phyloP scores from a whole-genome alignment of 1,140 invertebrate species.

The Macrocentrus cingulum region DNA sequence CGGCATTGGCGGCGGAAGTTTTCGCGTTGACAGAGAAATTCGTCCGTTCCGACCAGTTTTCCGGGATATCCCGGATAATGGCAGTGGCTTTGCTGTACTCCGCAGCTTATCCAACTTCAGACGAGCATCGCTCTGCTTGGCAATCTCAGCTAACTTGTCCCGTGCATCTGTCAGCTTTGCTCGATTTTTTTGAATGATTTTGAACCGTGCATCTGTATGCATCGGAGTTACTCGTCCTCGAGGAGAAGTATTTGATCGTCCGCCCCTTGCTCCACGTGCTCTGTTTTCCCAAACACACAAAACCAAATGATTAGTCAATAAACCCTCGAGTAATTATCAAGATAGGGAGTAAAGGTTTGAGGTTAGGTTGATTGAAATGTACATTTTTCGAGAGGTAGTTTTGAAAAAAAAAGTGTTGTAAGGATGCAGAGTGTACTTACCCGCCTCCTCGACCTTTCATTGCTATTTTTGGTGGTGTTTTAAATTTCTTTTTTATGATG shows the following conservation, averaged over 20 bases:
- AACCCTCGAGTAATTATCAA: not conserved
- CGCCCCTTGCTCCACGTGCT: not conserved
- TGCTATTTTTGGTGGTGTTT: slow-evolving; percentile 2
- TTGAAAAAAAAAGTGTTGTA: too few species aligned
- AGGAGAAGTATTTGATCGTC: not conserved
- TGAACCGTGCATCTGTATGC: slow-evolving; percentile 67
- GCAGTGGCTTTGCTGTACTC: slow-evolving; percentile 43
- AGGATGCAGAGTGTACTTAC: slow-evolving; percentile 6
- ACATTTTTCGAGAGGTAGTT: too few species aligned
- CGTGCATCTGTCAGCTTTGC: slow-evolving; percentile 68
- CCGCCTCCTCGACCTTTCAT: slow-evolving; percentile 19
- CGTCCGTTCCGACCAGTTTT: slow-evolving; percentile 60
- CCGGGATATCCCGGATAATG: slow-evolving; percentile 48
- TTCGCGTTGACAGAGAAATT: slow-evolving; percentile 59
- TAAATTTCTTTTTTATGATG: slow-evolving; percentile 23
- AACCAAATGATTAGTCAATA: too few species aligned
- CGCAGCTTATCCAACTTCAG: slow-evolving; percentile 62
- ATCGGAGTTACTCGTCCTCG: slow-evolving; percentile 30
- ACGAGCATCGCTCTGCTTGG: slow-evolving; percentile 68
- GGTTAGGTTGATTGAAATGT: too few species aligned
- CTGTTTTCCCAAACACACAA: too few species aligned
- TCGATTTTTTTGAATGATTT: slow-evolving; percentile 71
- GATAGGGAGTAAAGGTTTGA: not conserved
- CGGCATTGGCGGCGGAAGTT: slow-evolving; percentile 38
- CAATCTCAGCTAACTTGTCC: slow-evolving; percentile 69